A percentile compares a stretch with the other conserved stretches of the same genome.
These are phyloP conservation scores for Lasiurus borealis DNA, from an alignment of 2,113 vertebrate species.

Conservation along the genomic window DNA sequence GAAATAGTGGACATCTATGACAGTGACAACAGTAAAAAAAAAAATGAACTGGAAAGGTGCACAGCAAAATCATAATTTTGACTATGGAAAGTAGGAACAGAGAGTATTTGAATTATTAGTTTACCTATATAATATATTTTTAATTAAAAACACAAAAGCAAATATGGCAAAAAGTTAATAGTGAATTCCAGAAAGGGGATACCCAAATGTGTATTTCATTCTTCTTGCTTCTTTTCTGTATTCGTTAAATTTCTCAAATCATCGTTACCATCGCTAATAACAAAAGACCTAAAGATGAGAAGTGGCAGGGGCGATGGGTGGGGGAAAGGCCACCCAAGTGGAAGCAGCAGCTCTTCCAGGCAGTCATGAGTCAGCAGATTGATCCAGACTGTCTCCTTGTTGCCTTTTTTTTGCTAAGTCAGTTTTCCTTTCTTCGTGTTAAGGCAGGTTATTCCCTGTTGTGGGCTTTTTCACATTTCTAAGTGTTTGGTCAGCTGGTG, in stretches of 20 bases:
- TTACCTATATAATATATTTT: not conserved
- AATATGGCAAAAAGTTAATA: conserved; percentile 23
- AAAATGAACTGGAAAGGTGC: not conserved
- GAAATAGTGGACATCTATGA: not conserved
- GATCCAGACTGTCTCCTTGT: not conserved
- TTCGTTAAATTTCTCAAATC: conserved; percentile 23
- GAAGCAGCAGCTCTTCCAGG: not conserved
- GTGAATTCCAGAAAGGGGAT: not conserved
- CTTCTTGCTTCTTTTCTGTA: not conserved
- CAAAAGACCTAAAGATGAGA: not conserved
- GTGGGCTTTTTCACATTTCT: conserved; percentile 1
- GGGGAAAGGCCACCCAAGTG: not conserved
- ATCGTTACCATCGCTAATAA: not conserved
- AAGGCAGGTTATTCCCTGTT: not conserved
- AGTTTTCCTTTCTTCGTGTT: not conserved
- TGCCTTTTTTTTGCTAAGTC: not conserved
- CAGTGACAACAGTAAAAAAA: not conserved
- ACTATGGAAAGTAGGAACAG: conserved; percentile 1
- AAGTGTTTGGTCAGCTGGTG: conserved; percentile 2
- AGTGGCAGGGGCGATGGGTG: no score
- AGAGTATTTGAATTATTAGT: not conserved
- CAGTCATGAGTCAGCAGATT: not conserved
- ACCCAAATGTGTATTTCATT: conserved; percentile 1
- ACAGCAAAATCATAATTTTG: not conserved
- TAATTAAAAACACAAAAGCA: not conserved